Evolutionary conservation across 2,888 invertebrate species (phyloP).

Genomic region (Plebejus melissa): DNA sequence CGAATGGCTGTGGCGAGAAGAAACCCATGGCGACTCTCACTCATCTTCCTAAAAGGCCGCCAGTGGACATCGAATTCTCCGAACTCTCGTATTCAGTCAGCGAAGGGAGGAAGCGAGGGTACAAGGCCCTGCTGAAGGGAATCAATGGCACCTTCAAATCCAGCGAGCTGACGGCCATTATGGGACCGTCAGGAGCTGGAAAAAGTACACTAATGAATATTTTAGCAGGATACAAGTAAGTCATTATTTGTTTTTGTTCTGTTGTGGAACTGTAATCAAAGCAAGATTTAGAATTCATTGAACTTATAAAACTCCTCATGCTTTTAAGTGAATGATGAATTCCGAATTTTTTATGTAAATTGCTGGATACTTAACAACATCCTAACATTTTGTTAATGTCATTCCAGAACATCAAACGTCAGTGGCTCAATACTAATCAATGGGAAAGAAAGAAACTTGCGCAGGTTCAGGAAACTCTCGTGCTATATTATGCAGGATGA

Average conservation of each 20-base stretch:
- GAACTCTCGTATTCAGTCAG: slow-evolving; percentile 94
- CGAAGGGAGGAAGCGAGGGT: slow-evolving; percentile 88
- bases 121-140: slow-evolving; percentile 92
- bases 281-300: no score
- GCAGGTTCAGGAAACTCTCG: slow-evolving; percentile 94
- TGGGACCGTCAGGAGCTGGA: slow-evolving; percentile 93
- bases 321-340: no score
- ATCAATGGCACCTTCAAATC: slow-evolving; percentile 93
- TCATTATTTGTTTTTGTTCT: slow-evolving; percentile 35
- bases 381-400: no score
- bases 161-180: slow-evolving; percentile 96
- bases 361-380: no score
- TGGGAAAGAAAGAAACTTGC: slow-evolving; percentile 90
- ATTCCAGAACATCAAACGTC: slow-evolving; percentile 87
- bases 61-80: slow-evolving; percentile 93
- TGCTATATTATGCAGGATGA: slow-evolving; percentile 99
- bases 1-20: slow-evolving; percentile 85
- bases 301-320: no score
- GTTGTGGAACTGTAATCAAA: no score
- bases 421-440: slow-evolving; percentile 93
- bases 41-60: slow-evolving; percentile 90
- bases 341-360: no score
- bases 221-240: slow-evolving; percentile 91
- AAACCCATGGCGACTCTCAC: slow-evolving; percentile 87
- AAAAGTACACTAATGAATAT: slow-evolving; percentile 94